Evolutionary conservation across 2,888 invertebrate species (phyloP).

Genomic region (Hermaeophaga mercurialis): DNA sequence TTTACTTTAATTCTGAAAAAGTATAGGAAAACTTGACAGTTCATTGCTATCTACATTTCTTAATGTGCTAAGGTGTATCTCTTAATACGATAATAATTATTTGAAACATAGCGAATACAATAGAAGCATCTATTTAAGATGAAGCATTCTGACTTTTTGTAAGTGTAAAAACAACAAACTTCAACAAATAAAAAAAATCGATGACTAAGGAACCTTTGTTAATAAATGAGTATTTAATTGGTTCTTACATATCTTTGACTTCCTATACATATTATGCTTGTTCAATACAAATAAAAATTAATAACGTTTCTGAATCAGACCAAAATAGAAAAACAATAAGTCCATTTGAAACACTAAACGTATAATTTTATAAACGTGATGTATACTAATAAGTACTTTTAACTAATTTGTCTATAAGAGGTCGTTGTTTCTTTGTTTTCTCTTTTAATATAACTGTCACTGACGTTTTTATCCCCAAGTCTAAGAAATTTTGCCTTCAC

Average conservation of each 20-base stretch:
- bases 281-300: no score
- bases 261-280: no score
- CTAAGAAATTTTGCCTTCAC: background rate
- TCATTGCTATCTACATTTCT: slow-evolving; percentile 5
- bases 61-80: background rate
- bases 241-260: no score
- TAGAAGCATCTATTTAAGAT: background rate
- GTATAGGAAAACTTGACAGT: background rate
- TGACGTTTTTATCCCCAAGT: slow-evolving; percentile 1
- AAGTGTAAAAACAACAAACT: no score
- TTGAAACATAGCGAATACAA: background rate
- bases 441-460: slow-evolving; percentile 5
- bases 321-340: slow-evolving; percentile 7
- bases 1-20: slow-evolving; percentile 9
- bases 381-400: slow-evolving; percentile 17
- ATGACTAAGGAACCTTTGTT: no score
- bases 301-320: background rate
- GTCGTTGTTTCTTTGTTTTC: slow-evolving; percentile 16
- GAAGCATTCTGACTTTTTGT: background rate
- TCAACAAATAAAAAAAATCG: no score
- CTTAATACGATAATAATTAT: slow-evolving; percentile 1
- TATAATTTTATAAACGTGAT: slow-evolving; percentile 14
- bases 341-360: slow-evolving; percentile 4
- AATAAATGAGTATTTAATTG: no score
- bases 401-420: slow-evolving; percentile 12